Conservation (phyloP, 2,113 vertebrate genomes). For the Lynx canadensis region DNA sequence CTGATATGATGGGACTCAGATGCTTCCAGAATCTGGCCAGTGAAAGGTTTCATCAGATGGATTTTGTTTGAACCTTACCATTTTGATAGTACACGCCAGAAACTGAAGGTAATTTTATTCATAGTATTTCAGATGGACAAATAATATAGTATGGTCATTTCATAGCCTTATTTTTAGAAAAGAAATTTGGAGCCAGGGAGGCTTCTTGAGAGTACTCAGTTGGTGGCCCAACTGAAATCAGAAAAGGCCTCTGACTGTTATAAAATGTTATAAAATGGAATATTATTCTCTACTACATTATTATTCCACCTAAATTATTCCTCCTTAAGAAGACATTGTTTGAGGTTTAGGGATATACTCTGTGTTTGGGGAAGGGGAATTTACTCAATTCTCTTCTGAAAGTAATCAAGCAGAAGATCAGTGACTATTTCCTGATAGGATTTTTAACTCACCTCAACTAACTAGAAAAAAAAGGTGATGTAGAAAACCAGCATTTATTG, state of each 20-base stretch:
- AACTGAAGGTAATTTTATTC: neutral
- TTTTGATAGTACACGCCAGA: neutral
- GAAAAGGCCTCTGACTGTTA: neutral
- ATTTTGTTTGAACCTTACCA: neutral
- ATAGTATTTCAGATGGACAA: neutral
- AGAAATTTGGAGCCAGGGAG: neutral
- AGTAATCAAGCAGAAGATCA: neutral
- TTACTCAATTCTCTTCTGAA: neutral
- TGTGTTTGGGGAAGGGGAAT: neutral
- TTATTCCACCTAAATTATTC: neutral
- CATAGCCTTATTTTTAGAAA: neutral
- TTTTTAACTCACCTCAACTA: neutral
- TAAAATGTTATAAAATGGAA: neutral
- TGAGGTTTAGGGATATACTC: neutral
- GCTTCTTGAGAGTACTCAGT: neutral
- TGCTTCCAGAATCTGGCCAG: neutral
- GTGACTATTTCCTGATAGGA: neutral
- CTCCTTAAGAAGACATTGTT: neutral
- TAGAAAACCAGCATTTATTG: neutral
- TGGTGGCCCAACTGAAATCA: neutral
- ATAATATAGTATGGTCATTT: neutral
- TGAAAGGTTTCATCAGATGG: neutral
- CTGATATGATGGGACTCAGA: neutral
- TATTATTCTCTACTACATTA: neutral
- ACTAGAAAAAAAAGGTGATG: neutral